phyloP scores from a whole-genome alignment of 2,113 vertebrate genomes.

The Mormyrus iriodes region DNA sequence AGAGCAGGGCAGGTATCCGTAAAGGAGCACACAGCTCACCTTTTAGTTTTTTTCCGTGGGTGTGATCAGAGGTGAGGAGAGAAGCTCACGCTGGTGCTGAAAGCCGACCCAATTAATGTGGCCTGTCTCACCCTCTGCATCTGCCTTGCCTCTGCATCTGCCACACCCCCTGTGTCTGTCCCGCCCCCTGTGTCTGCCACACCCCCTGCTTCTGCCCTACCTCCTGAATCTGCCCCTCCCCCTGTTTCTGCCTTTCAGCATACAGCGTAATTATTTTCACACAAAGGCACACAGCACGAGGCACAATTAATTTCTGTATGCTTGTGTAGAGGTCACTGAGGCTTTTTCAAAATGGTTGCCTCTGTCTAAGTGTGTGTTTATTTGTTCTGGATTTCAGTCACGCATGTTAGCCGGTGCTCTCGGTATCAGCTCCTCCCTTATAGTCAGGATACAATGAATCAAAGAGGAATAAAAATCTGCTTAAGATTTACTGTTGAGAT shows the following conservation, averaged over 20 bases:
- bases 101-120: not conserved
- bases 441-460: not conserved
- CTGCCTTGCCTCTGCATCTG: too few relatives aligned
- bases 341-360: not conserved
- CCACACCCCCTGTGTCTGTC: not conserved
- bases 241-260: not conserved
- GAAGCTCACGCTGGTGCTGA: not conserved
- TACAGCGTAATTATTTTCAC: not conserved
- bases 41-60: not conserved
- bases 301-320: not conserved
- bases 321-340: not conserved
- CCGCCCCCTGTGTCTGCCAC: too few relatives aligned
- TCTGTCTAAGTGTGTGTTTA: not conserved
- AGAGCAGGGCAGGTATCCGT: not conserved
- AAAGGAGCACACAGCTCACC: not conserved
- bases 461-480: not conserved
- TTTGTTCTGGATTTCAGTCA: not conserved
- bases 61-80: not conserved
- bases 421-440: not conserved
- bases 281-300: constrained; percentile 6
- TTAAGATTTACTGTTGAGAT: not conserved
- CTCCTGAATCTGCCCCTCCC: not conserved
- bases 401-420: not conserved
- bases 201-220: too few relatives aligned
- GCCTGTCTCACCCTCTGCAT: not conserved